phyloP scores from a whole-genome alignment of 2,797 vertebrate genomes.

The Cirrhinus molitorella region DNA sequence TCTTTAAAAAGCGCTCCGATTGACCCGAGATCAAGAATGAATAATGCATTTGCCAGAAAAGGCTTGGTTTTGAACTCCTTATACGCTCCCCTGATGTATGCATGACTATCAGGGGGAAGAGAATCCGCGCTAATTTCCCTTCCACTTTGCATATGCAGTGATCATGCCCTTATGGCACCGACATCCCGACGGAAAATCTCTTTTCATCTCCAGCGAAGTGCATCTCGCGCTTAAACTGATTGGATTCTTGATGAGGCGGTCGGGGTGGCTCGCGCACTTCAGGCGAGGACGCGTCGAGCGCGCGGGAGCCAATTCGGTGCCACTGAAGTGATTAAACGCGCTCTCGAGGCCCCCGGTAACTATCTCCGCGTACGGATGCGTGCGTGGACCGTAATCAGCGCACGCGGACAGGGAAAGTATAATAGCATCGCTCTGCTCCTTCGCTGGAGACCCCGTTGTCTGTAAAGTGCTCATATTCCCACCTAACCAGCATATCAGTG shows the following conservation, averaged over 20 bases:
- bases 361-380: conserved; percentile 75
- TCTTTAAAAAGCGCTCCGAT: conserved; percentile 42
- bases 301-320: conserved; percentile 86
- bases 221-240: conserved; percentile 77
- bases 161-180: conserved; percentile 65
- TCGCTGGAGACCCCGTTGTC: conserved; percentile 70
- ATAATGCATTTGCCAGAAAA: conserved; percentile 47
- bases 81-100: conserved; percentile 38
- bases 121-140: conserved; percentile 72
- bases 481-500: conserved; percentile 61
- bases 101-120: conserved; percentile 64
- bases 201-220: conserved; percentile 69
- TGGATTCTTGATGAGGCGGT: conserved; percentile 83
- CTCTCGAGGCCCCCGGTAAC: conserved; percentile 61
- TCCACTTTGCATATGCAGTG: conserved; percentile 88
- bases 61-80: conserved; percentile 41
- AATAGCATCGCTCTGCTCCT: conserved; percentile 61
- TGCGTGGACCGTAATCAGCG: conserved; percentile 90
- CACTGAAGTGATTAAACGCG: conserved; percentile 90
- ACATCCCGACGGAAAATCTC: conserved; percentile 56
- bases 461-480: conserved; percentile 77
- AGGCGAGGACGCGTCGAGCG: conserved; percentile 69
- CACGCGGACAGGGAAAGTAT: conserved; percentile 75
- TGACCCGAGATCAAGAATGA: conserved; percentile 46
- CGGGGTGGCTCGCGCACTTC: conserved; percentile 76